A percentile compares a stretch with the other conserved stretches of the same genome.
Evolutionary conservation across 2,797 vertebrate genomes (phyloP).

Genomic region (Dromococcyx pavoninus): DNA sequence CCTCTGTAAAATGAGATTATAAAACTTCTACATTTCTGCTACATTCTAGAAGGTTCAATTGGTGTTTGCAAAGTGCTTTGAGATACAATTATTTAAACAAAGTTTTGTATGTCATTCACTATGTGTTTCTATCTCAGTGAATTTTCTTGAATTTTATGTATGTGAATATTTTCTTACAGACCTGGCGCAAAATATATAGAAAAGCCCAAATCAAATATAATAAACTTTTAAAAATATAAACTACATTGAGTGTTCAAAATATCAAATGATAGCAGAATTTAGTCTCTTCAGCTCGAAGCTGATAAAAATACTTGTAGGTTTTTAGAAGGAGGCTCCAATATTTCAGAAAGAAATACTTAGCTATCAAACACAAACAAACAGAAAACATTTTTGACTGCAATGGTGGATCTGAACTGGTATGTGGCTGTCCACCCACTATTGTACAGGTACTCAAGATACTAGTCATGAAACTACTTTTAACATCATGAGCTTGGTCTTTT

Average conservation of each 20-base stretch:
- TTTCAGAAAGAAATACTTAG: conserved; percentile 11
- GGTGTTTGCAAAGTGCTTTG: neutral
- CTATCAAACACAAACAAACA: conserved; percentile 44
- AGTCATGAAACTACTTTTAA: conserved; percentile 57
- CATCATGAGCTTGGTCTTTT: conserved; percentile 16
- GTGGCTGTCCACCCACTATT: conserved; percentile 60
- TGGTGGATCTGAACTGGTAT: conserved; percentile 9
- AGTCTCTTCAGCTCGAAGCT: neutral
- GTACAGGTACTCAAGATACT: conserved; percentile 8
- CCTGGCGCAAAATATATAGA: neutral
- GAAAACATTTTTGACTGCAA: neutral
- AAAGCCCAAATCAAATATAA: neutral
- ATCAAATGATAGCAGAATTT: conserved; percentile 11
- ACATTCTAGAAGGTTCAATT: neutral
- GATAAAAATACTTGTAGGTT: conserved; percentile 23
- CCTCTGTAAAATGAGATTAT: neutral
- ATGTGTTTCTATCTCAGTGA: neutral
- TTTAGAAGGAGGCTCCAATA: conserved; percentile 29
- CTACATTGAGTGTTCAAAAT: neutral
- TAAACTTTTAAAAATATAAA: conserved; percentile 10
- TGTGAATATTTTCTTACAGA: neutral
- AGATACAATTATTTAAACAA: neutral
- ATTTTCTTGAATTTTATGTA: neutral
- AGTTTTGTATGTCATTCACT: neutral
- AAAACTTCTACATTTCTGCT: neutral